A percentile compares a stretch with the other conserved stretches of the same genome.
These are phyloP conservation scores for Pygmarrhopalites habei DNA, from an alignment of 1,140 invertebrate genomes.

Conservation along the genomic window DNA sequence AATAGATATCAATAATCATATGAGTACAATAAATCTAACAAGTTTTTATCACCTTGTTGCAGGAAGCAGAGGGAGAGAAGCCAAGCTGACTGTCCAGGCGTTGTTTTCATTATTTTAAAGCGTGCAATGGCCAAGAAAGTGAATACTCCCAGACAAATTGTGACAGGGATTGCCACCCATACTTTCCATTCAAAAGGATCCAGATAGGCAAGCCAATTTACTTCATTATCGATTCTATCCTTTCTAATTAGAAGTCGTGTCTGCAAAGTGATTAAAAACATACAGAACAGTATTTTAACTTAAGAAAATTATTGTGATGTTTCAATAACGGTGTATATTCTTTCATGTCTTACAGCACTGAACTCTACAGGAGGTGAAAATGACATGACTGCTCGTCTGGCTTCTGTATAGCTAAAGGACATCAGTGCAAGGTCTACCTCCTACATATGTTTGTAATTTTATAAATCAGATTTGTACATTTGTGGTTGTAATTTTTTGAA, in stretches of 20 bases:
- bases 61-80: slow-evolving; percentile 28
- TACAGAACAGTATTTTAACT: neutral
- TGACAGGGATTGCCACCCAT: slow-evolving; percentile 26
- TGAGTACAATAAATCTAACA: neutral
- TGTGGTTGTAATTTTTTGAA: too few relatives aligned
- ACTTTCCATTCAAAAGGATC: slow-evolving; percentile 30
- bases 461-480: too few relatives aligned
- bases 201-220: slow-evolving; percentile 29
- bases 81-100: slow-evolving; percentile 23
- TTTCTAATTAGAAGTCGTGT: slow-evolving; percentile 29
- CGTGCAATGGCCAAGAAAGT: slow-evolving; percentile 17
- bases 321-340: too few relatives aligned
- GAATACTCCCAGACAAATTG: slow-evolving; percentile 21
- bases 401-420: slow-evolving; percentile 30
- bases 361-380: slow-evolving; percentile 34
- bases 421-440: slow-evolving; percentile 33
- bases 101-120: slow-evolving; percentile 19
- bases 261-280: slow-evolving; percentile 13
- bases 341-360: slow-evolving; percentile 21
- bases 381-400: slow-evolving; percentile 25
- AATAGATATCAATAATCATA: neutral
- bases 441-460: too few relatives aligned
- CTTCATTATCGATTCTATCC: slow-evolving; percentile 25
- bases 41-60: slow-evolving; percentile 21
- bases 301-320: too few relatives aligned